Evolutionary conservation across 64 coral and sea anemone species (phyloP), one percentile per base, ranked within the genome.

Genomic region (Platygyra sinensis): DNA sequence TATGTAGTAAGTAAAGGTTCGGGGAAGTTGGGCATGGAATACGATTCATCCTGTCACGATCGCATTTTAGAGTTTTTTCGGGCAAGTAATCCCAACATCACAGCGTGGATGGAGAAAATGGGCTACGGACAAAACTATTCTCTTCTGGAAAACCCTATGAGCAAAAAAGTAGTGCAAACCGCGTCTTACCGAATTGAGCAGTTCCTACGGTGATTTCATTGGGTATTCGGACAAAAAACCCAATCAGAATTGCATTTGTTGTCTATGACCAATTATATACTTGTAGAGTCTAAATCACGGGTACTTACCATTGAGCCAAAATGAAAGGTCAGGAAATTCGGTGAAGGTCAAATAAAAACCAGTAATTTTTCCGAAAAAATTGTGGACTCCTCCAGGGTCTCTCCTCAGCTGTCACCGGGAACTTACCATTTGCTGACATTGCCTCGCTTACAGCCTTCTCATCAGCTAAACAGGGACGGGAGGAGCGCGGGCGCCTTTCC

Each of bases 101-200:
- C 72, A 79, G 52, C 61, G n/a, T 95, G 94, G 94, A 95, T 95
- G 94, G 60, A 95, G 0, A 95, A 95, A 74, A 95, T 95, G 94
- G 86, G 94, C 52, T 95, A 82, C 49, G 94, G 94, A 30, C 87
- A 92, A 79, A 95, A 95, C 71, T 95, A 88, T 59, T 95, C 94
- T 52, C 57, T 92, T 31, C 86, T 95, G 61, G 94, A 95, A 50
- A 95, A 46, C 82, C 92, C 42, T 95, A 95, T 64, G 94, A 95
- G 33, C 90, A 90, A 52, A 91, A 89, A n/a, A n/a, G 94, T 93
- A 88, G 52, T 49, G n/a, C 74, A 77, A 24, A 77, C n/a, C n/a
- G n/a, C n/a, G n/a, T n/a, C n/a, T n/a, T n/a, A n/a, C n/a, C n/a
- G n/a, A n/a, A n/a, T n/a, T n/a, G n/a, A n/a, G n/a, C n/a, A n/a